Conservation (phyloP, 2,797 vertebrate genomes). For the Emydoidea blandingii region DNA sequence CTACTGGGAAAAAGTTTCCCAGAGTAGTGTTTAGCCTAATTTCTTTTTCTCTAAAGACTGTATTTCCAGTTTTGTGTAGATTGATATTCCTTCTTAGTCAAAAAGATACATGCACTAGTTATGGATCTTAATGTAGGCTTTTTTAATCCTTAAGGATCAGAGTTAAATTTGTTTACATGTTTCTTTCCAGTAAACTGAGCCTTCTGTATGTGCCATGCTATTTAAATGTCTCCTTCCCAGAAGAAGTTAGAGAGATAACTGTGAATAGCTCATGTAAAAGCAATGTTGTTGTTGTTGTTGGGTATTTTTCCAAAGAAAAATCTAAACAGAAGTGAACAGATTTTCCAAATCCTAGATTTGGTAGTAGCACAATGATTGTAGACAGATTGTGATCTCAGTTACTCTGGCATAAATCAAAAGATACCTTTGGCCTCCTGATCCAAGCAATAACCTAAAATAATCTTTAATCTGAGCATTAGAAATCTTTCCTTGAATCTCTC, state of each 20-base stretch:
- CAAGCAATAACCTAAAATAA: not conserved
- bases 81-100: conserved; percentile 39
- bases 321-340: not conserved
- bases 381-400: not conserved
- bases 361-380: not conserved
- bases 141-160: not conserved
- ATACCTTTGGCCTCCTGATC: not conserved
- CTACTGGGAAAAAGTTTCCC: conserved; percentile 41
- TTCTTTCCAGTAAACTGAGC: not conserved
- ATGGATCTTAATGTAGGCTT: not conserved
- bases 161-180: not conserved
- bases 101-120: not conserved
- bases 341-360: not conserved
- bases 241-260: fast-evolving
- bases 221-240: not conserved
- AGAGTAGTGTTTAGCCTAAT: not conserved
- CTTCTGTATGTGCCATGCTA: not conserved
- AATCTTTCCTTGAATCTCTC: not conserved
- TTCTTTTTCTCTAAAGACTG: not conserved
- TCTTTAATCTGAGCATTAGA: not conserved
- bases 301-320: not conserved
- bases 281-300: not conserved
- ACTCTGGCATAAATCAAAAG: not conserved
- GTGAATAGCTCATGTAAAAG: not conserved
- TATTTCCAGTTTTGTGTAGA: conserved; percentile 15